Evolutionary conservation across 1,140 invertebrate species (phyloP).

Genomic region (Drosophila neocordata): DNA sequence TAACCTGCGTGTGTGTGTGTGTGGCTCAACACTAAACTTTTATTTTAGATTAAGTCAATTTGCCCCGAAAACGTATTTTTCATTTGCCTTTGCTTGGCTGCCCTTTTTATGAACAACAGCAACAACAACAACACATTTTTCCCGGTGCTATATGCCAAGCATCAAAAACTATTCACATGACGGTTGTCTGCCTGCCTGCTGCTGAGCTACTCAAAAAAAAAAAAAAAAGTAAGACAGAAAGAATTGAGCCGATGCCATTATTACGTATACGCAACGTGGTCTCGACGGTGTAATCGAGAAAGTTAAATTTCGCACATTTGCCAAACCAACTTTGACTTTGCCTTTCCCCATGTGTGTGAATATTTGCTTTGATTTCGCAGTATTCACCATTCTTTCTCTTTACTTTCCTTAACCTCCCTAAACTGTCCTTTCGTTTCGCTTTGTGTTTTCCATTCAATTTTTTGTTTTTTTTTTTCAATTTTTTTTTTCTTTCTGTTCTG

Average conservation of each 20-base stretch:
- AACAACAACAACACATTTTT: slow-evolving; percentile 14
- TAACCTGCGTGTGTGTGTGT: slow-evolving; percentile 39
- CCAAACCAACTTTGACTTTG: slow-evolving; percentile 31
- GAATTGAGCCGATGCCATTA: slow-evolving; percentile 34
- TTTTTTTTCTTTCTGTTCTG: slow-evolving; percentile 5
- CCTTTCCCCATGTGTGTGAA: slow-evolving; percentile 2
- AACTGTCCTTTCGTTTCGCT: slow-evolving; percentile 1
- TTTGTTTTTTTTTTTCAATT: neutral
- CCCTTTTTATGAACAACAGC: slow-evolving; percentile 68
- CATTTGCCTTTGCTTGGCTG: slow-evolving; percentile 63
- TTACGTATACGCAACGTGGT: slow-evolving; percentile 68
- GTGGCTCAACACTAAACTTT: slow-evolving; percentile 68
- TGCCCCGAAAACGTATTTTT: slow-evolving; percentile 70
- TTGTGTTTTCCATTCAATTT: neutral
- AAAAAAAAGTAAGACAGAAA: no score
- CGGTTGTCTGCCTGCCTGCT: neutral
- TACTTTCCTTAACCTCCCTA: neutral
- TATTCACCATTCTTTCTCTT: neutral
- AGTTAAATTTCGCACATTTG: slow-evolving; percentile 73
- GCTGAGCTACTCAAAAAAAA: no score
- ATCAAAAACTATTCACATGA: slow-evolving; percentile 56
- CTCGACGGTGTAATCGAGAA: slow-evolving; percentile 74
- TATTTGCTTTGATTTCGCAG: slow-evolving; percentile 9
- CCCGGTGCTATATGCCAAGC: slow-evolving; percentile 34
- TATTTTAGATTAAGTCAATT: slow-evolving; percentile 81